phyloP scores from a whole-genome alignment of 2,888 invertebrate genomes.

The Thera britannica region DNA sequence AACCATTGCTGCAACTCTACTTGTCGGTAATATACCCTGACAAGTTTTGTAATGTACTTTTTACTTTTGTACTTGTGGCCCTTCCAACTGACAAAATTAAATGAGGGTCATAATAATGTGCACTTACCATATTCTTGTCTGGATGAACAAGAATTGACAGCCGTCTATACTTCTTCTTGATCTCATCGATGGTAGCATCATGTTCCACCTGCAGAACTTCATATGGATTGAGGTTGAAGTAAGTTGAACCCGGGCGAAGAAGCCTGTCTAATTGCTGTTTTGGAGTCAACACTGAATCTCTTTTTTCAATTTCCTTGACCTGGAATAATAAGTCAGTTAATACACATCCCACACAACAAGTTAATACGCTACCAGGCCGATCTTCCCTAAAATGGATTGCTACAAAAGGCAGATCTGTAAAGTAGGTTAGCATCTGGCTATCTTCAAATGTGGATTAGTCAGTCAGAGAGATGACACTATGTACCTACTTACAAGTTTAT shows the following conservation, averaged over 20 bases:
- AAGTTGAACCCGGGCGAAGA: conserved; percentile 97
- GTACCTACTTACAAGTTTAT: too few relatives aligned
- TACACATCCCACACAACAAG: too few relatives aligned
- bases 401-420: too few relatives aligned
- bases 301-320: conserved; percentile 99
- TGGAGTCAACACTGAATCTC: conserved; percentile 98
- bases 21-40: not conserved
- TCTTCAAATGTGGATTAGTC: too few relatives aligned
- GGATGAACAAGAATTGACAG: conserved; percentile 99
- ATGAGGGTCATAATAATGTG: not conserved
- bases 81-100: conserved; percentile 1
- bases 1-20: not conserved
- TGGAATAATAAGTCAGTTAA: conserved; percentile 63
- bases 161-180: conserved; percentile 98
- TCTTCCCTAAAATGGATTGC: not conserved
- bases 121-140: conserved; percentile 93
- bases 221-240: conserved; percentile 99
- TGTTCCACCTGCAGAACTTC: conserved; percentile 97
- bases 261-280: conserved; percentile 98
- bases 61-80: conserved; percentile 8
- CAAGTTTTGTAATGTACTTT: conserved; percentile 7
- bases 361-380: too few relatives aligned
- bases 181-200: conserved; percentile 93
- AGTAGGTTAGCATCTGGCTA: too few relatives aligned
- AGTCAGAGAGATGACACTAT: too few relatives aligned